These are phyloP conservation scores for Sesamia inferens DNA, from an alignment of 2,888 invertebrate genomes.

Conservation along the genomic window DNA sequence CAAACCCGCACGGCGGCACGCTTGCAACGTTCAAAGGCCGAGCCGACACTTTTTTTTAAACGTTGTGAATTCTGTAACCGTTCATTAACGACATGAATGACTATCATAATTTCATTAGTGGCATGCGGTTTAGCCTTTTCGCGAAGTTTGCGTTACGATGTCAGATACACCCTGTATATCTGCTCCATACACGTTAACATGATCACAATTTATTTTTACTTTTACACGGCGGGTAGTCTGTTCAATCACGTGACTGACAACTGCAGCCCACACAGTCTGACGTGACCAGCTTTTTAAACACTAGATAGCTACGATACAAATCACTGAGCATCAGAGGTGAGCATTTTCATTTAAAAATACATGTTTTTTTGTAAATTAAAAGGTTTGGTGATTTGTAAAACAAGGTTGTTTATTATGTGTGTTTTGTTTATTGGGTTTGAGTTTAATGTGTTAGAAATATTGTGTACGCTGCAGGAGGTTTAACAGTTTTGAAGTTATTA, in stretches of 20 bases:
- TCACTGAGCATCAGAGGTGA: constrained; percentile 45
- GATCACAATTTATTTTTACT: constrained; percentile 27
- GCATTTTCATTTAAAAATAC: constrained; percentile 33
- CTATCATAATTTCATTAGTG: too few species aligned
- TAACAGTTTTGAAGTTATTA: constrained; percentile 29
- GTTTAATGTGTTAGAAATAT: constrained; percentile 35
- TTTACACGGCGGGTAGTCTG: constrained; percentile 58
- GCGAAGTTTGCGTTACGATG: too few species aligned
- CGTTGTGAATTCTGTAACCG: too few species aligned
- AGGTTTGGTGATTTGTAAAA: constrained; percentile 45
- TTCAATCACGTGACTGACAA: constrained; percentile 60
- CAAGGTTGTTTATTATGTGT: constrained; percentile 41
- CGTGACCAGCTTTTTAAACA: constrained; percentile 38
- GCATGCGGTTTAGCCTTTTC: too few species aligned
- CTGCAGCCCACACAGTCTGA: constrained; percentile 48
- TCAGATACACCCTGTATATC: too few species aligned
- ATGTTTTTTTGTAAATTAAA: constrained; percentile 45
- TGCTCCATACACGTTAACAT: not conserved
- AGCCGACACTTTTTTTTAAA: too few species aligned
- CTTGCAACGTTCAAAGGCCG: too few species aligned
- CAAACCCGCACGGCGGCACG: too few species aligned
- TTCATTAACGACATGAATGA: too few species aligned
- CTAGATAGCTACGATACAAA: constrained; percentile 66
- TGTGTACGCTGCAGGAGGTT: constrained; percentile 38
- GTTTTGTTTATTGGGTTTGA: constrained; percentile 36